Evolutionary conservation across 2,888 invertebrate genomes (phyloP).

Genomic region (Suillia variegata): DNA sequence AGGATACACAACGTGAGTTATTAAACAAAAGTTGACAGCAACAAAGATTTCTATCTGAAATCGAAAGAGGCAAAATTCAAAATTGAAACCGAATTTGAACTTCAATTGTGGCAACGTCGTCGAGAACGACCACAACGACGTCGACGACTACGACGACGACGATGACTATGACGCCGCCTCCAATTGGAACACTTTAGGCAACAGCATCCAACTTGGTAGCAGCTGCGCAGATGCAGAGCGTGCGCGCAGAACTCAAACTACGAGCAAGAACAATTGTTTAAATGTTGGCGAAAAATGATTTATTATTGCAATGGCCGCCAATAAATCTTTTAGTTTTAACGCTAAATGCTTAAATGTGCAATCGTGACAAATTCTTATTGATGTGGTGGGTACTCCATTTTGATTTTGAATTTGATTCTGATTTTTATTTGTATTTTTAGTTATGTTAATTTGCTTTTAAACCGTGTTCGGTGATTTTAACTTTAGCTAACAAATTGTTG

Average conservation of each 20-base stretch:
- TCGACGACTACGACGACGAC: too few species aligned
- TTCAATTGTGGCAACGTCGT: conserved; percentile 13
- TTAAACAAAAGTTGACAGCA: conserved; percentile 8
- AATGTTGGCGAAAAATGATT: conserved; percentile 17
- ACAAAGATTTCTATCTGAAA: conserved; percentile 15
- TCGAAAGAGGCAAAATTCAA: conserved; percentile 17
- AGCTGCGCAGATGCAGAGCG: neutral
- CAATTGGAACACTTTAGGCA: neutral
- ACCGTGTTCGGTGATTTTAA: too few species aligned
- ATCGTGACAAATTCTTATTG: conserved; percentile 21
- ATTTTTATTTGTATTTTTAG: too few species aligned
- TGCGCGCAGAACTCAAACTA: too few species aligned
- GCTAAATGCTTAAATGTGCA: conserved; percentile 2
- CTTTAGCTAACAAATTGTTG: too few species aligned
- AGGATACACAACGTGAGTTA: conserved; percentile 18
- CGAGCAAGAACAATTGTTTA: conserved; percentile 16
- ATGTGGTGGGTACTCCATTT: too few species aligned
- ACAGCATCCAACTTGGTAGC: too few species aligned
- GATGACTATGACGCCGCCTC: too few species aligned
- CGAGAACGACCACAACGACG: conserved; percentile 2
- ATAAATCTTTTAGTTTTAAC: conserved; percentile 22
- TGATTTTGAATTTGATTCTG: too few species aligned
- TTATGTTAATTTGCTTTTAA: too few species aligned
- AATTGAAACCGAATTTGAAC: conserved; percentile 12
- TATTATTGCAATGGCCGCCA: conserved; percentile 17